A percentile compares a stretch with the other conserved stretches of the same genome.
Conservation (phyloP, 1,140 invertebrate genomes). For the Bombus affinis region DNA sequence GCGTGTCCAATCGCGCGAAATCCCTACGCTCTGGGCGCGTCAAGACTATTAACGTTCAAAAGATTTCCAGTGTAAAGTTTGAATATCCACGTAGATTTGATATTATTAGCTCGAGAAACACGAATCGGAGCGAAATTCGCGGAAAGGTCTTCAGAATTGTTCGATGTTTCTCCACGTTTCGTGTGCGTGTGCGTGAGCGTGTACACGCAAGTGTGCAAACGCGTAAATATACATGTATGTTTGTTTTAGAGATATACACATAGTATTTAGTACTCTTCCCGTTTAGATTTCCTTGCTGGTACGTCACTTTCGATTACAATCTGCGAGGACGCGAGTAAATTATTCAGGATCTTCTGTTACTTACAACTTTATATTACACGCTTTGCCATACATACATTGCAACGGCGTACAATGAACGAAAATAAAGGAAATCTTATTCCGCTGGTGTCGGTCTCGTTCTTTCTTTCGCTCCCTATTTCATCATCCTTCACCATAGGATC, state of each 20-base stretch:
- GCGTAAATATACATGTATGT: background rate
- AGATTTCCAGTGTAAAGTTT: conserved; percentile 6
- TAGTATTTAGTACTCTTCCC: background rate
- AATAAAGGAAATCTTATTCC: conserved; percentile 34
- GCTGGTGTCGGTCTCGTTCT: background rate
- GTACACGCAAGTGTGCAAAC: conserved; percentile 5
- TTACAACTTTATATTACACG: conserved; percentile 66
- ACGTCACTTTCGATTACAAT: background rate
- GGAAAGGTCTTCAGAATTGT: background rate
- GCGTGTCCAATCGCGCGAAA: background rate
- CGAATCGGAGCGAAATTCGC: conserved; percentile 14
- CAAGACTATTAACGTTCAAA: background rate
- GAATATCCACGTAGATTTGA: background rate
- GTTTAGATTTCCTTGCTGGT: background rate
- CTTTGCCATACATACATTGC: conserved; percentile 32
- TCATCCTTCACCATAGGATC: background rate
- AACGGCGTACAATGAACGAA: conserved; percentile 37
- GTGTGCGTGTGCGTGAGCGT: conserved; percentile 3
- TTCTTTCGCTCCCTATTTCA: background rate
- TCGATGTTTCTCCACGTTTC: background rate
- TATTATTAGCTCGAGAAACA: conserved; percentile 19
- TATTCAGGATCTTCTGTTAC: conserved; percentile 71
- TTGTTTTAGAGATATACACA: background rate
- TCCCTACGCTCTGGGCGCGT: background rate
- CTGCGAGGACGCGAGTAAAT: conserved; percentile 64